phyloP scores from a whole-genome alignment of 2,113 vertebrate species.

The Callorhinus ursinus region DNA sequence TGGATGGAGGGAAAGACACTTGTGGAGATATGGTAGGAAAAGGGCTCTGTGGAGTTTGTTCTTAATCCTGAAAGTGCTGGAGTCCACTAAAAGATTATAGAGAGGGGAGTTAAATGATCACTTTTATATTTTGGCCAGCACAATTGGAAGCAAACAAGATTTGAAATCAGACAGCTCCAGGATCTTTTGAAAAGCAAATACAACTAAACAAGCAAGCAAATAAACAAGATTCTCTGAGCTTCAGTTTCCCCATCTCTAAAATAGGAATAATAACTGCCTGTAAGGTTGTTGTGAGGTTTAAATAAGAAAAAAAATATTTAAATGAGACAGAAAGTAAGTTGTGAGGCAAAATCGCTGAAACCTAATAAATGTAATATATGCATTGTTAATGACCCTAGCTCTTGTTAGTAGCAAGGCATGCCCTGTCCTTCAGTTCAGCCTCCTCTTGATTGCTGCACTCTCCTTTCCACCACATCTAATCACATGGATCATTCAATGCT shows the following conservation, averaged over 20 bases:
- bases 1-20: neutral
- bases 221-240: neutral
- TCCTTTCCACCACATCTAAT: neutral
- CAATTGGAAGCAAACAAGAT: neutral
- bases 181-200: neutral
- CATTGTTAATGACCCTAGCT: neutral
- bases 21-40: neutral
- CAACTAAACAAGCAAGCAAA: neutral
- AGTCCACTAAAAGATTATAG: neutral
- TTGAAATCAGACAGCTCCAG: neutral
- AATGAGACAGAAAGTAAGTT: neutral
- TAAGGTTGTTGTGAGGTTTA: neutral
- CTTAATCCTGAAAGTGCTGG: neutral
- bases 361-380: neutral
- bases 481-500: neutral
- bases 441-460: neutral
- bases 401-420: neutral
- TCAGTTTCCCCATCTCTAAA: neutral
- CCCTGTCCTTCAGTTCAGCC: neutral
- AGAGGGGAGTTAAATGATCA: neutral
- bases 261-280: neutral
- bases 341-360: neutral
- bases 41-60: neutral
- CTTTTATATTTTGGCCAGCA: neutral
- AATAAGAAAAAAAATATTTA: neutral